Evolutionary conservation across 1,140 invertebrate species (phyloP).

Genomic region (Drosophila sechellia): DNA sequence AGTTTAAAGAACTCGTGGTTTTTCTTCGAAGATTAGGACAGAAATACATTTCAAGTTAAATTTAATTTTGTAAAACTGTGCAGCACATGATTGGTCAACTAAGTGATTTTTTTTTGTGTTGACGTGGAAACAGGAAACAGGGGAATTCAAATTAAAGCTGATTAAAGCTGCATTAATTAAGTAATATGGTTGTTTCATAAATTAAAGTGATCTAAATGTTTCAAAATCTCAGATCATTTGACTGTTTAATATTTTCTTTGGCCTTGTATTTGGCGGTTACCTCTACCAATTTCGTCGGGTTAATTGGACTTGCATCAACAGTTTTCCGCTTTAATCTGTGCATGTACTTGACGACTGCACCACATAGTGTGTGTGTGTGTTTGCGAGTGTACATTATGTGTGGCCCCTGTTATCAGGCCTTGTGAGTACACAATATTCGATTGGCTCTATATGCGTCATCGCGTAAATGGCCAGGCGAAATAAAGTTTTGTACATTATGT

Average conservation of each 20-base stretch:
- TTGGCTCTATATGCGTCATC: slow-evolving; percentile 46
- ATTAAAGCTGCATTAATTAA: too few relatives aligned
- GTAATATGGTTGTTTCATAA: too few relatives aligned
- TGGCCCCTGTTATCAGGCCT: slow-evolving; percentile 29
- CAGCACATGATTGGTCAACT: too few relatives aligned
- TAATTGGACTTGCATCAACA: slow-evolving; percentile 1
- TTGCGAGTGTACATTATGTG: slow-evolving; percentile 7
- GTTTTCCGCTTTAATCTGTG: slow-evolving; percentile 28
- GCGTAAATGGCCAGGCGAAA: slow-evolving; percentile 9
- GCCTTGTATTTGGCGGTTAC: not conserved
- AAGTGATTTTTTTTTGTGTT: not conserved
- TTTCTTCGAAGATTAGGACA: too few relatives aligned
- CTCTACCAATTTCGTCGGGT: not conserved
- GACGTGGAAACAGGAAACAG: not conserved
- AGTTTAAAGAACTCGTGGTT: not conserved
- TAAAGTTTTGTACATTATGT: slow-evolving; percentile 18
- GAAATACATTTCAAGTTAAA: too few relatives aligned
- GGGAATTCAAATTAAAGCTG: too few relatives aligned
- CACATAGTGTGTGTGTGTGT: not conserved
- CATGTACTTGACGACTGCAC: not conserved
- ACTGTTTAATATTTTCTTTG: not conserved
- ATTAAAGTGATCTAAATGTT: too few relatives aligned
- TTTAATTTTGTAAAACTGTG: too few relatives aligned
- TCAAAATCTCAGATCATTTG: not conserved
- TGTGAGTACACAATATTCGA: slow-evolving; percentile 33